Conservation (phyloP, 2,888 invertebrate species). For the Digitonthophagus gazella region DNA sequence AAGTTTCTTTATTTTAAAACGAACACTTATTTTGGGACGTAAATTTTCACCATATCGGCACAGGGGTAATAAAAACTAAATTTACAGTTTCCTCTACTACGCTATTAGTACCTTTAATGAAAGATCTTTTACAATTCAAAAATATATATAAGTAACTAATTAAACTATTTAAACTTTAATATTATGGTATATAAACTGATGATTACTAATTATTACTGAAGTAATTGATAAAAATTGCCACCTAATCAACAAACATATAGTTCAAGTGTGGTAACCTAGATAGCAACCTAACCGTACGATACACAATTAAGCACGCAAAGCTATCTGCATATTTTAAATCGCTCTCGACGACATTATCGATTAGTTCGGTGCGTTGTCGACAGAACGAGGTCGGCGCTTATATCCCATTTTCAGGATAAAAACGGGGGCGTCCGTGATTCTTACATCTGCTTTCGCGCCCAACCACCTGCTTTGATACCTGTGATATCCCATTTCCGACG, state of each 20-base stretch:
- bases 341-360: not conserved
- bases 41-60: too few species aligned
- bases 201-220: not conserved
- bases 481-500: not conserved
- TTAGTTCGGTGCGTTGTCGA: not conserved
- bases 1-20: too few species aligned
- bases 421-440: not conserved
- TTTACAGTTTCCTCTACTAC: too few species aligned
- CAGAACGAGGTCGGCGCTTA: not conserved
- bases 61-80: too few species aligned
- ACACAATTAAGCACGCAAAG: not conserved
- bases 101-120: too few species aligned
- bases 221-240: not conserved
- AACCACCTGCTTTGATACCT: not conserved
- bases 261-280: not conserved
- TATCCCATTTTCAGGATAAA: not conserved
- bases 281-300: not conserved
- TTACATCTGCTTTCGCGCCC: not conserved
- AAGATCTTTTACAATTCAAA: too few species aligned
- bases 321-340: not conserved
- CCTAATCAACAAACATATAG: not conserved
- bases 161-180: too few species aligned
- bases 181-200: too few species aligned
- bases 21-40: too few species aligned
- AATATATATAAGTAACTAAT: too few species aligned